These are phyloP conservation scores for Tetragonula clypearis DNA, from an alignment of 1,140 invertebrate genomes.

Conservation along the genomic window DNA sequence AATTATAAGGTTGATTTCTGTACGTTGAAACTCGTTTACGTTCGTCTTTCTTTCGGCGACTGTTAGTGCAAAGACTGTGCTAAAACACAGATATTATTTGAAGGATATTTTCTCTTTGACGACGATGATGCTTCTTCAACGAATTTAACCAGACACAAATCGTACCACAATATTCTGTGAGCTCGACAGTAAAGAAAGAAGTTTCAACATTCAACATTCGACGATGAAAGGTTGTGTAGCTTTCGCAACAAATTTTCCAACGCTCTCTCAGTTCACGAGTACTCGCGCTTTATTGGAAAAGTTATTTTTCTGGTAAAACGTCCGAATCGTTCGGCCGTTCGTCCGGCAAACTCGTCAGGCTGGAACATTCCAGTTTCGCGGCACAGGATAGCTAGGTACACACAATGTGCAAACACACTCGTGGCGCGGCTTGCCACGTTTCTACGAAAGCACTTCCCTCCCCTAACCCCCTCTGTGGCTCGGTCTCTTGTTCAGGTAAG, in stretches of 20 bases:
- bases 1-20: too few species aligned
- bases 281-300: background rate
- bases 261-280: background rate
- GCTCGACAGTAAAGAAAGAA: too few species aligned
- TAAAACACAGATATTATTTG: background rate
- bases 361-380: slow-evolving; percentile 51
- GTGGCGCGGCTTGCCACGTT: slow-evolving; percentile 23
- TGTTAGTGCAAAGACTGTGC: background rate
- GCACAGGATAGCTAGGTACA: slow-evolving; percentile 13
- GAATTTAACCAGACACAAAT: too few species aligned
- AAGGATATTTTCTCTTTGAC: background rate
- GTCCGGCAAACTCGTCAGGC: slow-evolving; percentile 16
- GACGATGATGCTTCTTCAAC: background rate
- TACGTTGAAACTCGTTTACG: background rate
- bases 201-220: background rate
- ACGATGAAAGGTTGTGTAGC: background rate
- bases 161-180: too few species aligned
- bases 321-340: slow-evolving; percentile 27
- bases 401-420: slow-evolving; percentile 50
- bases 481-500: slow-evolving; percentile 38
- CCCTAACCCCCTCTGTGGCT: background rate
- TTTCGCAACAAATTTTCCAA: background rate
- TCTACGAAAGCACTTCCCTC: slow-evolving; percentile 37
- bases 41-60: too few species aligned
- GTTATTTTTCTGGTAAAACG: background rate